Percentiles rank a stretch among this genome's conserved stretches.
Evolutionary conservation across 1,140 invertebrate species (phyloP).

Genomic region (Lepidurus couesii): DNA sequence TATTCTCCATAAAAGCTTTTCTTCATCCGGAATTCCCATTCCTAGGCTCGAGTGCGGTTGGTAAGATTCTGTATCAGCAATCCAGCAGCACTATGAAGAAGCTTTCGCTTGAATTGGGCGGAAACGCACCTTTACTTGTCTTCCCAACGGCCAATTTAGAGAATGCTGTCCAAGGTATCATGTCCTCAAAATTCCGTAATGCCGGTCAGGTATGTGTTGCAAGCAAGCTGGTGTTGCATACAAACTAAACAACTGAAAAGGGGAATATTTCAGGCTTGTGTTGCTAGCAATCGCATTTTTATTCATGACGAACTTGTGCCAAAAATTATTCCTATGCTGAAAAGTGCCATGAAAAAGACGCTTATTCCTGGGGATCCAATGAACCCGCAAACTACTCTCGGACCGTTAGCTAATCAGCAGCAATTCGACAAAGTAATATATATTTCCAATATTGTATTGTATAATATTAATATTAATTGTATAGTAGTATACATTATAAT

Average conservation of each 20-base stretch:
- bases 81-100: conserved; percentile 84
- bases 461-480: no score
- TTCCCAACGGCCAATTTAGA: conserved; percentile 90
- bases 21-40: not conserved
- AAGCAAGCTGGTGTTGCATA: not conserved
- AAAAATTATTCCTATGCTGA: conserved; percentile 70
- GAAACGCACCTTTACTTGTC: conserved; percentile 97
- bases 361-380: conserved; percentile 76
- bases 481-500: no score
- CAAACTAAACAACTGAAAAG: not conserved
- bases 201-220: conserved; percentile 62
- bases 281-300: conserved; percentile 89
- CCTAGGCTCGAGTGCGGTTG: conserved; percentile 72
- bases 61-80: conserved; percentile 81
- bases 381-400: conserved; percentile 64
- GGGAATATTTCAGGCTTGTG: conserved; percentile 66
- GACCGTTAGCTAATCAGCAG: conserved; percentile 84
- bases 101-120: conserved; percentile 87
- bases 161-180: conserved; percentile 74
- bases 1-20: not conserved
- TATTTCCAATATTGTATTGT: no score
- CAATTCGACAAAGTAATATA: conserved; percentile 70
- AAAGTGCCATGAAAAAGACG: conserved; percentile 58
- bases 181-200: conserved; percentile 91
- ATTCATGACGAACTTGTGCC: conserved; percentile 81